Evolutionary conservation across 1,140 invertebrate genomes (phyloP).

Genomic region (Periplaneta americana): DNA sequence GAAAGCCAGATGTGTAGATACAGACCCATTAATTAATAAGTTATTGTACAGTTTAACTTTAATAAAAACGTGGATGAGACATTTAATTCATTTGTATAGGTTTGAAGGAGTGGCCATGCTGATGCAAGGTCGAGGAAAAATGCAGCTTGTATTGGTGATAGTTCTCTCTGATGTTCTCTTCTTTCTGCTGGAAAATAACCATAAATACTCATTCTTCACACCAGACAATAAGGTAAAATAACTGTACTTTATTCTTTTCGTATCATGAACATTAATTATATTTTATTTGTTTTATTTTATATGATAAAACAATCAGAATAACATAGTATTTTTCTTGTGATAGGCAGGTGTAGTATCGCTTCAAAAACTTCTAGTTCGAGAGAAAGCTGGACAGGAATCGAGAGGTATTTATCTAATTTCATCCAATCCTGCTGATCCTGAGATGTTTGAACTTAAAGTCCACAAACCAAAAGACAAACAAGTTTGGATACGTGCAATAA

Average conservation of each 20-base stretch:
- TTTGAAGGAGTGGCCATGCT: slow-evolving; percentile 80
- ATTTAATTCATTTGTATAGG: slow-evolving; percentile 37
- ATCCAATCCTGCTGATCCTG: slow-evolving; percentile 77
- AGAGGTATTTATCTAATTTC: slow-evolving; percentile 85
- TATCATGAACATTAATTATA: too few relatives aligned
- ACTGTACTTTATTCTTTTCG: neutral
- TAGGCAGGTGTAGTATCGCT: slow-evolving; percentile 86
- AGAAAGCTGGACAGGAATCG: slow-evolving; percentile 86
- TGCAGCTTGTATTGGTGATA: slow-evolving; percentile 77
- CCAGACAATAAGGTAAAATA: slow-evolving; percentile 70
- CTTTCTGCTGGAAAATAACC: slow-evolving; percentile 82
- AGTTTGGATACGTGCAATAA: slow-evolving; percentile 80
- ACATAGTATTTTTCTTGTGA: too few relatives aligned
- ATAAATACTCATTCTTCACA: slow-evolving; percentile 74
- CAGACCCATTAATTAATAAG: too few relatives aligned
- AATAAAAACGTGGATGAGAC: too few relatives aligned
- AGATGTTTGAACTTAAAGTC: slow-evolving; percentile 94
- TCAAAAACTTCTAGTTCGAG: slow-evolving; percentile 83
- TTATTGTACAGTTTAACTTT: too few relatives aligned
- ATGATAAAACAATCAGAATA: too few relatives aligned
- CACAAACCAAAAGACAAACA: slow-evolving; percentile 82
- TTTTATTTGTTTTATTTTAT: too few relatives aligned
- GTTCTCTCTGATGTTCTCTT: slow-evolving; percentile 88
- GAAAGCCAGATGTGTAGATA: too few relatives aligned
- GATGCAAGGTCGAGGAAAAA: slow-evolving; percentile 79